phyloP scores from a whole-genome alignment of 1,140 invertebrate genomes.

The Lordiphosa stackelbergi region DNA sequence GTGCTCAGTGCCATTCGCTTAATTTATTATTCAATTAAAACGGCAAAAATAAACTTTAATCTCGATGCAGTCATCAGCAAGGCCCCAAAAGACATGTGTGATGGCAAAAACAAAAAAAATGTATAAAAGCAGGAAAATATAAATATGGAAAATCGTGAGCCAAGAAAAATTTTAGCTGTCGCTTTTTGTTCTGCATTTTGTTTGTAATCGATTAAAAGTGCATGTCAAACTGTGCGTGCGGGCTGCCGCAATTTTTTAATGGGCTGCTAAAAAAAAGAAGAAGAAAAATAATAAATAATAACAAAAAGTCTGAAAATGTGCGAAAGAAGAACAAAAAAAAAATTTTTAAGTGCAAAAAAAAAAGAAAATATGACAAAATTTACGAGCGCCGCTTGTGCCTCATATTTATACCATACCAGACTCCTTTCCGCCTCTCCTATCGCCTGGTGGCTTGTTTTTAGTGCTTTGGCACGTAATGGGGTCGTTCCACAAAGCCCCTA shows the following conservation, averaged over 20 bases:
- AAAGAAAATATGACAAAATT: conserved; percentile 70
- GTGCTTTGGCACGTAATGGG: conserved; percentile 73
- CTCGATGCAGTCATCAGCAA: conserved; percentile 57
- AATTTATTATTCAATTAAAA: conserved; percentile 75
- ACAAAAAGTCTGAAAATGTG: conserved; percentile 55
- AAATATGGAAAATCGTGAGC: conserved; percentile 70
- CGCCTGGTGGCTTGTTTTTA: conserved; percentile 55
- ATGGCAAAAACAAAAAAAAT: conserved; percentile 21
- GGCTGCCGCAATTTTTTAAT: conserved; percentile 67
- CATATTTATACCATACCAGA: conserved; percentile 46
- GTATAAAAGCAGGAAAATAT: conserved; percentile 17
- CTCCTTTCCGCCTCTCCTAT: conserved; percentile 16
- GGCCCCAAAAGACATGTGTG: conserved; percentile 22
- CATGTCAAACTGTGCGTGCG: conserved; percentile 71
- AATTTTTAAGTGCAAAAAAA: conserved; percentile 46
- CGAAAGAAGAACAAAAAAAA: conserved; percentile 37
- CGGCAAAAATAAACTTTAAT: conserved; percentile 71
- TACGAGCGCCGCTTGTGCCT: conserved; percentile 56
- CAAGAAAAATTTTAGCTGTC: conserved; percentile 48
- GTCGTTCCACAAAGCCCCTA: conserved; percentile 39
- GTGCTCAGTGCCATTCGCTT: conserved; percentile 49
- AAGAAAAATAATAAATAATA: conserved; percentile 28
- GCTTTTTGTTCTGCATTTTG: conserved; percentile 13
- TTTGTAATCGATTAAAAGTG: conserved; percentile 70
- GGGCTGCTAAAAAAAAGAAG: conserved; percentile 66